These are phyloP conservation scores for Myiotriccus ornatus DNA, from an alignment of 2,797 vertebrate species.

Conservation along the genomic window DNA sequence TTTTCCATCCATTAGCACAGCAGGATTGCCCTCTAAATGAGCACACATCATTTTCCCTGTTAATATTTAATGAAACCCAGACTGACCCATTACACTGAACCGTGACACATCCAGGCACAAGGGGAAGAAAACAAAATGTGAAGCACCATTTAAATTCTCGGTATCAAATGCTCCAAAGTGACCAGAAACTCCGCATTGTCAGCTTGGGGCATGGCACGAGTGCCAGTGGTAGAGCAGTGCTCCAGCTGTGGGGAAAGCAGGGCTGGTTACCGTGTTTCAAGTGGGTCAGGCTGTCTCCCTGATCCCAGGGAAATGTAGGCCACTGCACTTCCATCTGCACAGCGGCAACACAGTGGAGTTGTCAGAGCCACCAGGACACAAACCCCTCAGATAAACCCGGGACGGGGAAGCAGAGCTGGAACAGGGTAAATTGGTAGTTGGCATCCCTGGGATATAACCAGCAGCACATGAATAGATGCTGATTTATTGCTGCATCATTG, in stretches of 20 bases:
- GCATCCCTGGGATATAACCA: background rate
- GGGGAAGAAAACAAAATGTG: background rate
- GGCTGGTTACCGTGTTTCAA: background rate
- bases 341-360: background rate
- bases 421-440: background rate
- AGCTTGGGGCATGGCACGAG: background rate
- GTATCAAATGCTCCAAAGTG: background rate
- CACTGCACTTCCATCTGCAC: slow-evolving; percentile 2
- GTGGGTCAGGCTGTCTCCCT: background rate
- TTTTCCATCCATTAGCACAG: slow-evolving; percentile 24
- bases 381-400: background rate
- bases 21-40: background rate
- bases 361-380: background rate
- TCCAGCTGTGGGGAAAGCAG: background rate
- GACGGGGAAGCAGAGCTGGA: background rate
- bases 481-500: accelerated
- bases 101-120: background rate
- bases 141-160: background rate
- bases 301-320: slow-evolving; percentile 14
- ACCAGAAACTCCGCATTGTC: background rate
- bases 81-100: background rate
- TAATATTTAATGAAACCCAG: slow-evolving; percentile 35
- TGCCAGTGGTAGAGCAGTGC: background rate
- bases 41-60: background rate
- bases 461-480: background rate